Percentiles rank a stretch among this genome's conserved stretches.
phyloP scores from a whole-genome alignment of 2,888 invertebrate species.

The Lymantria dispar region DNA sequence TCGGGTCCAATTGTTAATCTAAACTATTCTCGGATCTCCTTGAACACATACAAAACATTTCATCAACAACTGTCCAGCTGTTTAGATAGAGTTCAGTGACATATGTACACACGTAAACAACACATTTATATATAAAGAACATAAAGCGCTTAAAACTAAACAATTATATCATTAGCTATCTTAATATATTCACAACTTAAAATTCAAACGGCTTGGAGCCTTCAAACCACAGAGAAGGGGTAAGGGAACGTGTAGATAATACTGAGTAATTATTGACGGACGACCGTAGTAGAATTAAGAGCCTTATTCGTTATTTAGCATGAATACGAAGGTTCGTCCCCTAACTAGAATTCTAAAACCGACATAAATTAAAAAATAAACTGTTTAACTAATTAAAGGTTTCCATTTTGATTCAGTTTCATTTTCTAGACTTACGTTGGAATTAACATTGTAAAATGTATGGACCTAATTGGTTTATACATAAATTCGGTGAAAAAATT shows the following conservation, averaged over 20 bases:
- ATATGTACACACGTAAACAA: too few species aligned
- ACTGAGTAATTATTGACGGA: constrained; percentile 5
- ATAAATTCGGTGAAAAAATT: too few species aligned
- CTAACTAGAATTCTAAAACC: background rate
- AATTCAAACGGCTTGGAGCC: constrained; percentile 3
- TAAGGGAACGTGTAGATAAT: constrained; percentile 7
- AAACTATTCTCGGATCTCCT: too few species aligned
- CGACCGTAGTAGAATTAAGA: constrained; percentile 1
- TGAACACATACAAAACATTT: too few species aligned
- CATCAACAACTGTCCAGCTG: too few species aligned
- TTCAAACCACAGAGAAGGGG: constrained; percentile 2
- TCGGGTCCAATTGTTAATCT: too few species aligned
- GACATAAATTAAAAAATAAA: background rate
- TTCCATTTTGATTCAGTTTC: background rate
- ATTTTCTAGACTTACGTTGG: too few species aligned
- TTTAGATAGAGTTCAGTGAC: too few species aligned
- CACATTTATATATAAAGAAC: too few species aligned
- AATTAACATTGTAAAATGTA: too few species aligned
- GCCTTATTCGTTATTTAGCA: constrained; percentile 1
- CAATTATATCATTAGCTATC: background rate
- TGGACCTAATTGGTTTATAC: too few species aligned
- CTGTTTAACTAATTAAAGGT: background rate
- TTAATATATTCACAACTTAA: constrained; percentile 4
- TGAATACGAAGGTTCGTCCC: constrained; percentile 1
- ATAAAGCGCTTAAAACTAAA: too few species aligned